These are phyloP conservation scores for Apogon hyalosoma DNA, from an alignment of 2,797 vertebrate species.

Conservation along the genomic window DNA sequence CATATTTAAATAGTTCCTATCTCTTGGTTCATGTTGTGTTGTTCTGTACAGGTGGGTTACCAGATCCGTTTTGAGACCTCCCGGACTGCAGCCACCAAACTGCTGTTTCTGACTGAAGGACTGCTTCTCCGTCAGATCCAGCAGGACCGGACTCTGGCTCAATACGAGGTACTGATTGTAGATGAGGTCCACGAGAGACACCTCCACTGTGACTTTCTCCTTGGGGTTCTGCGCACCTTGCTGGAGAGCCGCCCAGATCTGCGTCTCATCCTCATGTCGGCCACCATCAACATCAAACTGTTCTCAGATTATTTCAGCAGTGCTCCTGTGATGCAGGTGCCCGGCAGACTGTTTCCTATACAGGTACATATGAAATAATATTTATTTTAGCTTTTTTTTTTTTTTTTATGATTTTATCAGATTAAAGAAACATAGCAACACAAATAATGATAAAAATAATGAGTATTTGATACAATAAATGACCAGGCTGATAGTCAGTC, in stretches of 20 bases:
- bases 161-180: conserved; percentile 88
- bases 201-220: conserved; percentile 91
- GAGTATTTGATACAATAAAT: no score
- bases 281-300: conserved; percentile 94
- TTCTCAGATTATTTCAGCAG: conserved; percentile 89
- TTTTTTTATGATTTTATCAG: background rate
- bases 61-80: conserved; percentile 95
- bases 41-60: conserved; percentile 87
- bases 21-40: conserved; percentile 9
- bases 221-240: conserved; percentile 88
- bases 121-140: conserved; percentile 92
- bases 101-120: conserved; percentile 93
- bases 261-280: conserved; percentile 93
- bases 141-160: conserved; percentile 81
- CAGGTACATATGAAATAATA: conserved; percentile 75
- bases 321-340: conserved; percentile 93
- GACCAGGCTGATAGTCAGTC: no score
- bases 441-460: no score
- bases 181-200: conserved; percentile 96
- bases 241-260: conserved; percentile 82
- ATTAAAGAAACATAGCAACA: background rate
- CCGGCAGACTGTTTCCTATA: conserved; percentile 92
- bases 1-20: no score
- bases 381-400: no score
- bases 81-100: conserved; percentile 85